Evolutionary conservation across 2,797 vertebrate genomes (phyloP), one percentile per base, ranked within the genome.

Genomic region (Poecilia velifera): DNA sequence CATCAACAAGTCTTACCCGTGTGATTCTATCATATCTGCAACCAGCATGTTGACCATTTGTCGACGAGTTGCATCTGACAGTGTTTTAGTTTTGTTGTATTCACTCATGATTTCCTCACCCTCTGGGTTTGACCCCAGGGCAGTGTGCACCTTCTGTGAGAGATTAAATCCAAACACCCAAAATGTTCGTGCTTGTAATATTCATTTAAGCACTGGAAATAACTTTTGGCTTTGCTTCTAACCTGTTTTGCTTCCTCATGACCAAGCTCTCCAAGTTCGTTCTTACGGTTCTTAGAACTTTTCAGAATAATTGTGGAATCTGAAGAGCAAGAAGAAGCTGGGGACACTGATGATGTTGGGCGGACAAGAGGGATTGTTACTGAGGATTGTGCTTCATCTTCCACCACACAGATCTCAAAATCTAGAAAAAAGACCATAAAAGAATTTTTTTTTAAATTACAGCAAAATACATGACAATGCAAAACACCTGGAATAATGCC

Each of bases 11-110:
- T 45, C 28, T 55, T 78, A 75, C 68, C 68, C 34, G 0, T 81
- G 53, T 39, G 66, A n/a, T 53, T 81, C 31, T 68, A 13, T 79
- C 70, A 79, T 85, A 57, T 78, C 80, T 46, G 77, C 71, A 45
- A 75, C 62, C 31, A 80, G 62, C 55, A 86, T 83, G 73, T 81
- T 83, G 41, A 81, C 34, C 78, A 78, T 78, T 46, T 81, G 81
- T 9, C 3, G 55, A 0, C 20, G 31, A 34, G 66, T 80, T 46
- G 28, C 31, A 75, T 41, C 78, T 64, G 81, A 80, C 72, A 83
- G 55, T 1, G 31, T 86, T 53, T 86, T 80, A 4, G 31, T 77
- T 82, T 77, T 76, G 41, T 77, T 55, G 62, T 83, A 76, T 18
- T 79, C 78, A 22, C 22, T 70, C 39, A 73, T 76, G 53, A 78